Evolutionary conservation across 2,888 invertebrate genomes (phyloP).

Genomic region (Zaprionus bogoriensis): DNA sequence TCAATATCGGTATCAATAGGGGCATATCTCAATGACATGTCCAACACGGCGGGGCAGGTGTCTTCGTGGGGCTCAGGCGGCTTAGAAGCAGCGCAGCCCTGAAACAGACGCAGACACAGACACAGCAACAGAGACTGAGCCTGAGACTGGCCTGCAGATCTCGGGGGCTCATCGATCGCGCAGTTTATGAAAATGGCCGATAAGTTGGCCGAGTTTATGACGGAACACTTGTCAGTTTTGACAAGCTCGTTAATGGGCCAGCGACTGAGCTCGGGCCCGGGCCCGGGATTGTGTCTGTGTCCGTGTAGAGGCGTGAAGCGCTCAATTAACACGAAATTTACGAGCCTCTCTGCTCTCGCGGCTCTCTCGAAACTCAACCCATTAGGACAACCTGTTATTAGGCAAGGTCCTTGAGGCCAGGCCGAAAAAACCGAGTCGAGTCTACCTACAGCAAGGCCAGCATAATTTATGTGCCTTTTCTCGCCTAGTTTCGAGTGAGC

Average conservation of each 20-base stretch:
- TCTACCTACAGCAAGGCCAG: constrained; percentile 37
- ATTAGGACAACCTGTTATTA: constrained; percentile 63
- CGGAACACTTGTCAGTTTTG: constrained; percentile 78
- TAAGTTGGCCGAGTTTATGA: constrained; percentile 77
- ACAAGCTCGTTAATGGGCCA: constrained; percentile 77
- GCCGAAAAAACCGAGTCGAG: constrained; percentile 8
- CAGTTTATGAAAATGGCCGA: constrained; percentile 57
- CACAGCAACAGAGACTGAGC: too few relatives aligned
- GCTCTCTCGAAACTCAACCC: constrained; percentile 35
- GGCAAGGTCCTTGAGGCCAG: constrained; percentile 65
- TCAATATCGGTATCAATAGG: too few relatives aligned
- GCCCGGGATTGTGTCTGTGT: too few relatives aligned
- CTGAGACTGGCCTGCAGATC: too few relatives aligned
- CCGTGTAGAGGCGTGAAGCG: constrained; percentile 81
- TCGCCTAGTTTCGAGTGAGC: constrained; percentile 48
- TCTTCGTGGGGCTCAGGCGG: background rate
- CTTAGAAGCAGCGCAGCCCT: background rate
- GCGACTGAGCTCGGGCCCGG: constrained; percentile 23
- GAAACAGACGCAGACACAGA: too few relatives aligned
- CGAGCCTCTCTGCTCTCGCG: constrained; percentile 44
- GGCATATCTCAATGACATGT: constrained; percentile 35
- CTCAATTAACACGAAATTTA: constrained; percentile 81
- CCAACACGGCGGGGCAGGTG: constrained; percentile 29
- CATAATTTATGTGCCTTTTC: constrained; percentile 61
- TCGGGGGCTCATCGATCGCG: background rate